Evolutionary conservation across 1,140 invertebrate species (phyloP).

Genomic region (Diprion similis): DNA sequence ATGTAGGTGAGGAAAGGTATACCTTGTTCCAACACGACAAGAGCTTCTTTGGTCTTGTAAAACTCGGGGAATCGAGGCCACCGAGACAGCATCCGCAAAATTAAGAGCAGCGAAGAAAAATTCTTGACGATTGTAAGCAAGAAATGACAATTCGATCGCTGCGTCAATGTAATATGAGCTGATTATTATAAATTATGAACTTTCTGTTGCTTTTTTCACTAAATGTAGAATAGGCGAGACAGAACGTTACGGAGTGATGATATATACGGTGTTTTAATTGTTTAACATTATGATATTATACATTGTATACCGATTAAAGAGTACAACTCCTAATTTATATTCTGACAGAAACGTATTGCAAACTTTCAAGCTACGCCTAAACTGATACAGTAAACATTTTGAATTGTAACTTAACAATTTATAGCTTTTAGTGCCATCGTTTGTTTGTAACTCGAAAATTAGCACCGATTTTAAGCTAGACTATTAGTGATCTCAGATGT

Average conservation of each 20-base stretch:
- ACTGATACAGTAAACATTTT: not conserved
- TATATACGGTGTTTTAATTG: not conserved
- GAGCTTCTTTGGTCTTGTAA: constrained; percentile 81
- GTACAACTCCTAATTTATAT: constrained; percentile 1
- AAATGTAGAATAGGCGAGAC: not conserved
- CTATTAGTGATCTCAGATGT: constrained; percentile 12
- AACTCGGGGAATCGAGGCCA: constrained; percentile 65
- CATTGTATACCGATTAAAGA: too few species aligned
- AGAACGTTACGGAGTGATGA: not conserved
- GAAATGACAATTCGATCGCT: constrained; percentile 1
- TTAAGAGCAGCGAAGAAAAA: constrained; percentile 24
- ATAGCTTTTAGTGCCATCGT: constrained; percentile 3
- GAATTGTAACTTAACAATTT: not conserved
- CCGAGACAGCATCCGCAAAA: constrained; percentile 28
- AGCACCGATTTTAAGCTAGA: not conserved
- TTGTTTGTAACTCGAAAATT: not conserved
- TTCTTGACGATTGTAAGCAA: not conserved
- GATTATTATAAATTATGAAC: constrained; percentile 6
- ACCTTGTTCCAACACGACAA: constrained; percentile 76
- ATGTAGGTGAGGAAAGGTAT: constrained; percentile 72
- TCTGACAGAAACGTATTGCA: not conserved
- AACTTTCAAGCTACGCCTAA: not conserved
- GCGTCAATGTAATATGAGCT: not conserved
- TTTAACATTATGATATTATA: too few species aligned
- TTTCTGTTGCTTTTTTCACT: constrained; percentile 14